Conservation (phyloP, 1,140 invertebrate genomes). For the Trichonephila clavipes region DNA sequence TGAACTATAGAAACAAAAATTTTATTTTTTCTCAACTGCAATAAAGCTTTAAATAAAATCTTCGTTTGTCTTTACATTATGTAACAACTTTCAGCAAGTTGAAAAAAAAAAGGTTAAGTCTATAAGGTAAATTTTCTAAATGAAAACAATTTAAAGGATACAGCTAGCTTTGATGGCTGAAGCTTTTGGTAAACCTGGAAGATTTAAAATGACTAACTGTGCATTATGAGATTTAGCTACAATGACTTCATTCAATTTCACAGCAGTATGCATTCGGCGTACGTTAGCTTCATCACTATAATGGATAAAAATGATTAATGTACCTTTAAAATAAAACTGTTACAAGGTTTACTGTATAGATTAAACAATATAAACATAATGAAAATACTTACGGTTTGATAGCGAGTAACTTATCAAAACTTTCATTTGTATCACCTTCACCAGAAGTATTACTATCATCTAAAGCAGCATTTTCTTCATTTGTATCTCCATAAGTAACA, state of each 20-base stretch:
- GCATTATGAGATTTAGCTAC: constrained; percentile 97
- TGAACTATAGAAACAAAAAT: no score
- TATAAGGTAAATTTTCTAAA: no score
- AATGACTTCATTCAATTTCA: constrained; percentile 99
- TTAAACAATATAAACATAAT: no score
- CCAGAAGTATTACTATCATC: constrained; percentile 3
- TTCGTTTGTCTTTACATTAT: no score
- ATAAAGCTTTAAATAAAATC: no score
- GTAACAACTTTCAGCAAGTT: no score
- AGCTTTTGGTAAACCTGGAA: constrained; percentile 92
- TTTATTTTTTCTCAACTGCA: no score
- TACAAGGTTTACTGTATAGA: no score
- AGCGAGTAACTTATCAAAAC: constrained; percentile 55
- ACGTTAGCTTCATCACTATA: constrained; percentile 93
- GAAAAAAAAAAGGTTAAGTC: no score
- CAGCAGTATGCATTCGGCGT: constrained; percentile 98
- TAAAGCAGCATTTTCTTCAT: neutral
- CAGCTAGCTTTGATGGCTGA: constrained; percentile 66
- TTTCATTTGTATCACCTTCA: constrained; percentile 39
- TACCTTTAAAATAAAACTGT: neutral
- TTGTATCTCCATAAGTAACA: neutral
- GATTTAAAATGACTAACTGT: constrained; percentile 98
- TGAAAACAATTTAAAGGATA: constrained; percentile 70
- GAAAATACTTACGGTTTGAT: constrained; percentile 55
- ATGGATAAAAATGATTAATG: neutral